Evolutionary conservation across 2,888 invertebrate species (phyloP), one percentile per base, ranked within the genome.

Genomic region (Napeogenes sylphis): DNA sequence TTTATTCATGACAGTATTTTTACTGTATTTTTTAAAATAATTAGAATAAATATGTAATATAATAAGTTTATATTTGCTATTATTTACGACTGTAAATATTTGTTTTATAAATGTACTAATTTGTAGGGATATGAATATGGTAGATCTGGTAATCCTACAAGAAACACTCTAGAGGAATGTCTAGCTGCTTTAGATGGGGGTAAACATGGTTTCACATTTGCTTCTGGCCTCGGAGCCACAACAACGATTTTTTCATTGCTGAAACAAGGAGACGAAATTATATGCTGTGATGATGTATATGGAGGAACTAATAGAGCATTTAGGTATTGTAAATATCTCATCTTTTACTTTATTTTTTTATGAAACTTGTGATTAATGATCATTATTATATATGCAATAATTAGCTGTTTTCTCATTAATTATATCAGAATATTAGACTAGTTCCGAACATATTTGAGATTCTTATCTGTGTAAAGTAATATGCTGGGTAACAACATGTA

Each of bases 81-180:
- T 21, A 21, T 21, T 42, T 42, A 10, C 10, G 5, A 42, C 3
- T 42, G 3, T 30, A 51, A 21, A 51, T 4, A 30, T 38, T 45
- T 4, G 10, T 55, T 54, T 12, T 55, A 2, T 21, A 32, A 55
- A 42, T 6, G 32, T 13, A 51, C 5, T 45, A 8, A 51, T 59
- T 82, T 82, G 64, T 75, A 97, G 96, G 95, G 96, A 58, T 99
- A 91, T 83, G 98, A 98, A 73, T 99, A 99, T 83, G 95, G 96
- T 0, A 92, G 99, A 78, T 96, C 97, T 79, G 98, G 98, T 46
- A 99, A 99, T 87, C 99, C 99, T 35, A 96, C 97, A 0, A 92
- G 99, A 68, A 94, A 95, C 71, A 95, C 95, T 33, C 88, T 99
- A 63, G 98, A 99, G 86, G 92, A 93, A 71, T 97, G 97, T 78